Base-by-base conservation (phyloP, 2,797 vertebrate species). In the Simalia tracyae region DNA sequence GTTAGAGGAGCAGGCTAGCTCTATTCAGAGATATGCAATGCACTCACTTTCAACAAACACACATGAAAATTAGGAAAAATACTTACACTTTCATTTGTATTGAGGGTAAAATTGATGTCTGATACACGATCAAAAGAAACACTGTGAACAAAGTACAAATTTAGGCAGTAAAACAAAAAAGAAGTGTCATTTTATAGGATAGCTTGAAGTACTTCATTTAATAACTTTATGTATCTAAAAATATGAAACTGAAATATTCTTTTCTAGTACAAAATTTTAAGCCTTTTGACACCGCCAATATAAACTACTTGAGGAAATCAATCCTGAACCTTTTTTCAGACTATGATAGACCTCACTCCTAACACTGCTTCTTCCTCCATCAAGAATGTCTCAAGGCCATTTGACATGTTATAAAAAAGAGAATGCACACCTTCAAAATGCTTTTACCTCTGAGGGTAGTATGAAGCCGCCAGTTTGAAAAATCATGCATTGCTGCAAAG, bases 71-170 rank as follows among this genome's bases (percentile, higher is more conserved):
- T 26, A 9, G 50, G 64, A 24, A 81, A n/a, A 59, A 90, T 93
- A 99, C 99, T 99, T 98, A 99, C 99, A 96, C 99, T 99, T 97
- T 99, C 99, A 97, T 99, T 99, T 92, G 99, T 99, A 97, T 99
- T 99, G 97, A 99, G 98, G 95, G 99, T 99, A 97, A 99, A 99
- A 98, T 99, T 99, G 98, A 99, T 99, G 98, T 99, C 99, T 97
- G 99, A 99, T 97, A 99, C 99, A 92, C 99, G 99, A 98, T 99
- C 99, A 98, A 99, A 99, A 96, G 99, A 99, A 98, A 99, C 99
- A 98, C 99, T 99, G 98, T 89, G 97, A 98, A 94, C 59, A 93
- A 93, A 95, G 90, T 10, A 85, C 15, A 92, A 93, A 95, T 8
- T 6, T 54, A 94, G 66, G 88, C 85, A 96, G 61, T 94, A 94